Percentiles rank a stretch among this genome's conserved stretches.
phyloP scores from a whole-genome alignment of 2,888 invertebrate genomes.

The Bibio marci region DNA sequence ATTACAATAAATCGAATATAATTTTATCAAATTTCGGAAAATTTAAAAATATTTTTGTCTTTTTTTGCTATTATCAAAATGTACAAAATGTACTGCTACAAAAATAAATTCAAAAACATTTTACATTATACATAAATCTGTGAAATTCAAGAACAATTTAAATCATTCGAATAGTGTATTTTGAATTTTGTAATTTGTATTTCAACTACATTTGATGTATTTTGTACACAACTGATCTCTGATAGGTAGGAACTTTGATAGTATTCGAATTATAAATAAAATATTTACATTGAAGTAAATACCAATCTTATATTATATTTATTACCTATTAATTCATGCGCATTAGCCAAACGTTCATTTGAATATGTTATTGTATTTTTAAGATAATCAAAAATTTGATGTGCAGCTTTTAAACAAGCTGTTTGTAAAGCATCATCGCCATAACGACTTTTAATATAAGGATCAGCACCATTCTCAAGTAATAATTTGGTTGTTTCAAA shows the following conservation, averaged over 20 bases:
- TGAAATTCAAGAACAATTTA: too few relatives aligned
- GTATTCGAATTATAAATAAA: background rate
- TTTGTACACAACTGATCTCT: too few relatives aligned
- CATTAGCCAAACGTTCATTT: slow-evolving; percentile 58
- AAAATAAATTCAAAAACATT: too few relatives aligned
- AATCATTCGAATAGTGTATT: too few relatives aligned
- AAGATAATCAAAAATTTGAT: slow-evolving; percentile 52
- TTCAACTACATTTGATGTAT: too few relatives aligned
- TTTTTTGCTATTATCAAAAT: too few relatives aligned
- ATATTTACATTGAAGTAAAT: background rate
- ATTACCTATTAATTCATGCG: slow-evolving; percentile 64
- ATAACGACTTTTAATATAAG: slow-evolving; percentile 54
- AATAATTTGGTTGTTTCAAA: slow-evolving; percentile 70
- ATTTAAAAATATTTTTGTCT: too few relatives aligned
- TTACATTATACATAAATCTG: too few relatives aligned
- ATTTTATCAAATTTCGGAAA: too few relatives aligned
- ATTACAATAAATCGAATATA: too few relatives aligned
- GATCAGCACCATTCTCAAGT: slow-evolving; percentile 63
- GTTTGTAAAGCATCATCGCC: slow-evolving; percentile 82
- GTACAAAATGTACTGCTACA: too few relatives aligned
- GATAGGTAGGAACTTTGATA: background rate
- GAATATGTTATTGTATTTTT: slow-evolving; percentile 42
- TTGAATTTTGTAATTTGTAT: too few relatives aligned
- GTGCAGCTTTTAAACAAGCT: slow-evolving; percentile 65
- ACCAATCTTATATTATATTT: background rate